Evolutionary conservation across 2,797 vertebrate genomes (phyloP).

Genomic region (Danionella dracula): DNA sequence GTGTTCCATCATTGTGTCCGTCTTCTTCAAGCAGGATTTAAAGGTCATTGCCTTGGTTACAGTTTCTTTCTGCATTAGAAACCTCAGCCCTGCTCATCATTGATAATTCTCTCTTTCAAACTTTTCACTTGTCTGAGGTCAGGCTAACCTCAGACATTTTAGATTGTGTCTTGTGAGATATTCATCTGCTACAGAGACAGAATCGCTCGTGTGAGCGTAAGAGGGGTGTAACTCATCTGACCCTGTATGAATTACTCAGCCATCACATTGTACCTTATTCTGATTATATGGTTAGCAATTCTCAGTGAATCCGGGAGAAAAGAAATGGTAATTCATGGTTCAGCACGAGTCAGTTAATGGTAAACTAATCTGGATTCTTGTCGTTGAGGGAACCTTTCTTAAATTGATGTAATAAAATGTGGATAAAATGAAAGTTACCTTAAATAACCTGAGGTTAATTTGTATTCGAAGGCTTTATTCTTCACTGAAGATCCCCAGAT

Average conservation of each 20-base stretch:
- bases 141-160: no score
- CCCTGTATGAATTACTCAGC: not conserved
- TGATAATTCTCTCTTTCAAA: slow-evolving; percentile 3
- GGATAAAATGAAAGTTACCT: no score
- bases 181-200: slow-evolving; percentile 49
- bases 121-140: no score
- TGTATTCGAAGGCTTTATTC: not conserved
- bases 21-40: not conserved
- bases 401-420: no score
- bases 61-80: slow-evolving; percentile 55
- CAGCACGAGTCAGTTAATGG: no score
- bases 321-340: no score
- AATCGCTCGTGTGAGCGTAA: not conserved
- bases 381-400: no score
- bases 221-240: not conserved
- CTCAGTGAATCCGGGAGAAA: not conserved
- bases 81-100: slow-evolving; percentile 52
- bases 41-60: slow-evolving; percentile 13
- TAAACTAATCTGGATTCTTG: no score
- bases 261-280: not conserved
- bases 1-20: not conserved
- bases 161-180: slow-evolving; percentile 37
- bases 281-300: not conserved
- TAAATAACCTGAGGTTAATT: no score
- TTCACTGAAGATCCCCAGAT: not conserved